These are phyloP conservation scores for Pocillopora damicornis DNA, from an alignment of 64 coral and sea anemone genomes.

Conservation along the genomic window DNA sequence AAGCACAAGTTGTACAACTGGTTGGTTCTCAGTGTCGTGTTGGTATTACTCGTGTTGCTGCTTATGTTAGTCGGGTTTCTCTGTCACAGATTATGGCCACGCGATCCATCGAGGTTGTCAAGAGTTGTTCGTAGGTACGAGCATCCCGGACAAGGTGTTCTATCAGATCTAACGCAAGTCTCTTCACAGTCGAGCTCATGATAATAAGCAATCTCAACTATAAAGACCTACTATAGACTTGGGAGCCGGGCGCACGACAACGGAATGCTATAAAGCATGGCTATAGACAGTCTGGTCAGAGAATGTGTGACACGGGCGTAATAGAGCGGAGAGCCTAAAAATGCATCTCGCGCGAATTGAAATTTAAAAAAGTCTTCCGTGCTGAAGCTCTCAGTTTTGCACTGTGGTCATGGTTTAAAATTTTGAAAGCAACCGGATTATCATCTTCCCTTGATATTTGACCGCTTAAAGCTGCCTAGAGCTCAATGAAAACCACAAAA, in stretches of 20 bases:
- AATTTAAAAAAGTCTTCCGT: too few species aligned
- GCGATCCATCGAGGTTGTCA: not conserved
- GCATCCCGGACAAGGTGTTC: not conserved
- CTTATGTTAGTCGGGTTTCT: slow-evolving; percentile 24
- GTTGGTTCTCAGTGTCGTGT: slow-evolving; percentile 21
- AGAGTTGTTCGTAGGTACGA: slow-evolving; percentile 11
- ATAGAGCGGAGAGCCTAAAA: too few species aligned
- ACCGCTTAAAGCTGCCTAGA: not conserved
- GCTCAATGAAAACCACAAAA: not conserved
- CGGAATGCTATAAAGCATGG: not conserved
- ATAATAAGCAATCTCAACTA: not conserved
- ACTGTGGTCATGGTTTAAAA: not conserved
- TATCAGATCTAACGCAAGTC: not conserved
- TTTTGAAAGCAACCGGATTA: not conserved
- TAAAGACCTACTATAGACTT: too few species aligned
- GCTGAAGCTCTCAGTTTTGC: not conserved
- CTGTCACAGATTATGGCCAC: slow-evolving; percentile 23
- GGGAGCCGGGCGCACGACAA: not conserved
- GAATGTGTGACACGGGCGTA: too few species aligned
- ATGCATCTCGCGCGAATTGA: too few species aligned
- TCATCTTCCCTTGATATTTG: not conserved
- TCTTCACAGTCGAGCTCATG: slow-evolving; percentile 2
- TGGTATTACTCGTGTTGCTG: slow-evolving; percentile 1
- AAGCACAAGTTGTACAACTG: slow-evolving; percentile 29
- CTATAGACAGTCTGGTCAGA: too few species aligned